Evolutionary conservation across 2,888 invertebrate species (phyloP).

Genomic region (Coecobrya sp.): DNA sequence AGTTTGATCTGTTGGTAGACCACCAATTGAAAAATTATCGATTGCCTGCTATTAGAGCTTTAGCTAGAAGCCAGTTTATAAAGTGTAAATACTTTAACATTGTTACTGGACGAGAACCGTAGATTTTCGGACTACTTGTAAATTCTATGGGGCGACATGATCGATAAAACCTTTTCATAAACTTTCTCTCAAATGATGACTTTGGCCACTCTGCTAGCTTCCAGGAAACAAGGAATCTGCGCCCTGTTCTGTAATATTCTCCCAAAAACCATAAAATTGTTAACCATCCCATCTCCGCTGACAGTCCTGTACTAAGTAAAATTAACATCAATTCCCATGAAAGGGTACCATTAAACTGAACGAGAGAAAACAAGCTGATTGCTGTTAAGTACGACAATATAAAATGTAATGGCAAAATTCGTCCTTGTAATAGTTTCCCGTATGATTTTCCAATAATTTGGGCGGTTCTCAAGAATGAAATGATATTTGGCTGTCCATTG

Average conservation of each 20-base stretch:
- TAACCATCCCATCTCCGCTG: conserved; percentile 45
- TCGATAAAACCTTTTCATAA: conserved; percentile 56
- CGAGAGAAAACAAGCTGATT: conserved; percentile 21
- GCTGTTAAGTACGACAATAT: conserved; percentile 50
- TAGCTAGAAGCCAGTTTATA: conserved; percentile 57
- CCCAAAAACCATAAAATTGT: conserved; percentile 63
- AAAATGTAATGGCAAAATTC: conserved; percentile 61
- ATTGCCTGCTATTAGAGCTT: not conserved
- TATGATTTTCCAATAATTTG: conserved; percentile 34
- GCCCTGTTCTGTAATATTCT: conserved; percentile 35
- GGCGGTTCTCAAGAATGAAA: conserved; percentile 28
- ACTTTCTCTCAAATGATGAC: conserved; percentile 32
- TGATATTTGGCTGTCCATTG: not conserved
- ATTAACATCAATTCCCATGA: conserved; percentile 57
- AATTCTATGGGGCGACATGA: conserved; percentile 67
- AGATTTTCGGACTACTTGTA: conserved; percentile 32
- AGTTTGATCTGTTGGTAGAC: too few species aligned
- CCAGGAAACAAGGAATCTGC: conserved; percentile 34
- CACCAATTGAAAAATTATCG: not conserved
- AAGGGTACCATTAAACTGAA: not conserved
- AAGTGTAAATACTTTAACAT: conserved; percentile 63
- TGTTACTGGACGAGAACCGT: conserved; percentile 41
- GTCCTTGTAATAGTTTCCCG: conserved; percentile 41
- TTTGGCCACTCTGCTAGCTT: not conserved
- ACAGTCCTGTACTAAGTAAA: not conserved